phyloP scores from a whole-genome alignment of 2,797 vertebrate species.

The Cercopithecus petaurista region DNA sequence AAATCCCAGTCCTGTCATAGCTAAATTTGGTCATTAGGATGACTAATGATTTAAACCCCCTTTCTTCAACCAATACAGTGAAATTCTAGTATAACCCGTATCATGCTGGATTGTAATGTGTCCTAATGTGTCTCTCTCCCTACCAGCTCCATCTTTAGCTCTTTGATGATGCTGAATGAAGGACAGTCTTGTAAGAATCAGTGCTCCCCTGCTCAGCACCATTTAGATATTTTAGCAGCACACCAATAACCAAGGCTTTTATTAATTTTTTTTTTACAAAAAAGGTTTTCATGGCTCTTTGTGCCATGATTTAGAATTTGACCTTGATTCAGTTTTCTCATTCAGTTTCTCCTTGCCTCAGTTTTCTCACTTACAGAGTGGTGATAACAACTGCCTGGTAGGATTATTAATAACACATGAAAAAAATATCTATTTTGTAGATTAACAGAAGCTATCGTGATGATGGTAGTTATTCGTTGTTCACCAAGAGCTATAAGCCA shows the following conservation, averaged over 20 bases:
- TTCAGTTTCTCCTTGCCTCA: not conserved
- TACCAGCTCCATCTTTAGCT: not conserved
- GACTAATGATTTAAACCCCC: not conserved
- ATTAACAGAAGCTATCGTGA: not conserved
- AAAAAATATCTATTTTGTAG: not conserved
- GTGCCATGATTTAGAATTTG: constrained; percentile 28
- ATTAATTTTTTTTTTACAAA: not conserved
- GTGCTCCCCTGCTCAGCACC: not conserved
- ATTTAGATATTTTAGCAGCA: not conserved
- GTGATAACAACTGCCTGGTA: not conserved
- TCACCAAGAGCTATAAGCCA: not conserved
- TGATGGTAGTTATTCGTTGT: not conserved
- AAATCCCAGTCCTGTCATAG: not conserved
- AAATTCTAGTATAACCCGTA: no score
- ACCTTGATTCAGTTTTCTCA: constrained; percentile 25
- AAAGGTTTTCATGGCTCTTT: constrained; percentile 7
- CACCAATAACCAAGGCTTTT: not conserved
- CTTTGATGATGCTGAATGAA: not conserved
- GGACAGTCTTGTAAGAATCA: not conserved
- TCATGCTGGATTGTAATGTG: not conserved
- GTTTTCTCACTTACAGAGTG: not conserved
- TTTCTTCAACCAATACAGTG: not conserved
- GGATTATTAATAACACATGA: not conserved
- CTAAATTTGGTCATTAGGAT: not conserved
- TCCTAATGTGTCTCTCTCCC: not conserved